Conservation (phyloP, 2,888 invertebrate genomes). For the Metacarcinus magister region DNA sequence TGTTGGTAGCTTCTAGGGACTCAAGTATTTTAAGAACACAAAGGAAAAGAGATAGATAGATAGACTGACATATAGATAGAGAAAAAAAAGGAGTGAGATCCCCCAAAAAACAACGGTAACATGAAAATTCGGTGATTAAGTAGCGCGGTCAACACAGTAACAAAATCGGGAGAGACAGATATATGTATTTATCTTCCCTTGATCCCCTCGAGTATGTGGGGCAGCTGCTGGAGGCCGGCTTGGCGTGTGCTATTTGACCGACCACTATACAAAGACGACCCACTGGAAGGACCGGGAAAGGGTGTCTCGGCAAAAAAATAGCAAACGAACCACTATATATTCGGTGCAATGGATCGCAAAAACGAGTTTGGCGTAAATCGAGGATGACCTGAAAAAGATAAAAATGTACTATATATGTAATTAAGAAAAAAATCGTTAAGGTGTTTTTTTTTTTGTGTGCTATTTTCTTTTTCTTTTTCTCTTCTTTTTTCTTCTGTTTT, state of each 20-base stretch:
- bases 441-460: too few species aligned
- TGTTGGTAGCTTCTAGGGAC: not conserved
- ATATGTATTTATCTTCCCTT: not conserved
- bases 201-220: not conserved
- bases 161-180: not conserved
- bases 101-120: too few species aligned
- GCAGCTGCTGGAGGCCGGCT: not conserved
- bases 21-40: not conserved
- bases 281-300: not conserved
- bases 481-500: not conserved
- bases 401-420: not conserved
- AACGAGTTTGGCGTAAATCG: not conserved
- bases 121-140: too few species aligned
- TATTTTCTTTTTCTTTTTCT: not conserved
- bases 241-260: slow-evolving; percentile 5
- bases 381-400: not conserved
- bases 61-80: not conserved
- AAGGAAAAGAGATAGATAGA: not conserved
- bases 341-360: not conserved
- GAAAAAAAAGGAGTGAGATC: not conserved
- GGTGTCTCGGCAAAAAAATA: not conserved
- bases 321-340: not conserved
- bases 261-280: not conserved
- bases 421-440: too few species aligned
- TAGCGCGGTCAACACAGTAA: too few species aligned